Percentiles rank a stretch among this genome's conserved stretches.
Evolutionary conservation across 2,888 invertebrate species (phyloP).

Genomic region (Hypselothyrea guttata): DNA sequence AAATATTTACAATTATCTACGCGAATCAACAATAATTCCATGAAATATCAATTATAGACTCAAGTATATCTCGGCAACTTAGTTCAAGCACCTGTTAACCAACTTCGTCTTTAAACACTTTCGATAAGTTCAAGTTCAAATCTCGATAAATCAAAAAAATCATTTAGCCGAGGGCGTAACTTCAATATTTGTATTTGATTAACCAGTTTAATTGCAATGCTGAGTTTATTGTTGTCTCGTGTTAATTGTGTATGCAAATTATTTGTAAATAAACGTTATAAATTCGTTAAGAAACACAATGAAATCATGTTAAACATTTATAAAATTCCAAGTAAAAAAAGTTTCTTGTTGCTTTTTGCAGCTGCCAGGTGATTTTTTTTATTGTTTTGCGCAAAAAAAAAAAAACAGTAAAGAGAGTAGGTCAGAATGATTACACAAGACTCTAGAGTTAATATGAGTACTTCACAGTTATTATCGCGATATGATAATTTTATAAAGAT

Average conservation of each 20-base stretch:
- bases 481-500: no score
- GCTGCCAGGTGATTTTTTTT: conserved; percentile 18
- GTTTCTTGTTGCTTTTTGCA: conserved; percentile 4
- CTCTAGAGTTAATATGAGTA: background rate
- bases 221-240: conserved; percentile 8
- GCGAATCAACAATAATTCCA: no score
- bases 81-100: background rate
- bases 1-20: no score
- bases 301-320: background rate
- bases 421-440: background rate
- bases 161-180: conserved; percentile 1
- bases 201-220: conserved; percentile 5
- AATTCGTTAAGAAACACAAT: background rate
- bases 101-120: background rate
- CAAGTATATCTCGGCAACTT: no score
- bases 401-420: background rate
- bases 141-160: conserved; percentile 4
- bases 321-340: background rate
- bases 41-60: no score
- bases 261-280: conserved; percentile 1
- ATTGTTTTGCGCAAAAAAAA: background rate
- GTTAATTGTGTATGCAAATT: conserved; percentile 38
- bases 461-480: background rate
- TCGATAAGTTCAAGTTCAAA: conserved; percentile 9
- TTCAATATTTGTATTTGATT: conserved; percentile 12